Percentiles rank a stretch among this genome's conserved stretches.
phyloP scores from a whole-genome alignment of 2,888 invertebrate species.

The Agrochola circellaris region DNA sequence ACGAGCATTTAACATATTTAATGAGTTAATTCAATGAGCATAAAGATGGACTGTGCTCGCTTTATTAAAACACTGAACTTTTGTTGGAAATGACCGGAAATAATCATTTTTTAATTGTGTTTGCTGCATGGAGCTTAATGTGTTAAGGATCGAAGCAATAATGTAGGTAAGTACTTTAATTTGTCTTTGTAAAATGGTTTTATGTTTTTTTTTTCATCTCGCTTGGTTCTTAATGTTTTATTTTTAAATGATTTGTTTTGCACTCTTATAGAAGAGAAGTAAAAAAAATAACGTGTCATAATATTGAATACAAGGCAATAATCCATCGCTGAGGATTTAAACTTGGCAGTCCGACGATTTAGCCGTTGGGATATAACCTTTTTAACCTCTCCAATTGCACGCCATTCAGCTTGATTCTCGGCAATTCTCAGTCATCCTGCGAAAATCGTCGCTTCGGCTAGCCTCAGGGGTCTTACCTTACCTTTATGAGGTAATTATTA shows the following conservation, averaged over 20 bases:
- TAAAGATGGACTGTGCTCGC: conserved; percentile 38
- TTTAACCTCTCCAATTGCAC: too few species aligned
- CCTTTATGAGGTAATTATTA: not conserved
- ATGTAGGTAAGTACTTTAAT: conserved; percentile 3
- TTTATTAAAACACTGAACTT: conserved; percentile 32
- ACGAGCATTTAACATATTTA: conserved; percentile 60
- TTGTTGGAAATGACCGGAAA: not conserved
- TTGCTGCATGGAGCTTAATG: not conserved
- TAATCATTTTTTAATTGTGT: conserved; percentile 29
- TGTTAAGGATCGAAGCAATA: not conserved
- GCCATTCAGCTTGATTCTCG: too few species aligned
- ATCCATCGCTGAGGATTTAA: too few species aligned
- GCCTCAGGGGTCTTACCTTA: too few species aligned
- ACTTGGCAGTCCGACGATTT: too few species aligned
- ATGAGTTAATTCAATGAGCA: conserved; percentile 52
- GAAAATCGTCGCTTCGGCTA: too few species aligned
- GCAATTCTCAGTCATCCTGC: too few species aligned
- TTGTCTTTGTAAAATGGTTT: not conserved
- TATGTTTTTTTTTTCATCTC: not conserved
- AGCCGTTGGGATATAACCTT: too few species aligned
- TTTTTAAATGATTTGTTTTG: not conserved
- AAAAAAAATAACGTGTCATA: not conserved
- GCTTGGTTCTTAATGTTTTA: not conserved
- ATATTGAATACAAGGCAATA: not conserved
- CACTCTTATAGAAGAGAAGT: not conserved